Base-by-base conservation (phyloP, 1,140 invertebrate species). In the Drosophila teissieri region DNA sequence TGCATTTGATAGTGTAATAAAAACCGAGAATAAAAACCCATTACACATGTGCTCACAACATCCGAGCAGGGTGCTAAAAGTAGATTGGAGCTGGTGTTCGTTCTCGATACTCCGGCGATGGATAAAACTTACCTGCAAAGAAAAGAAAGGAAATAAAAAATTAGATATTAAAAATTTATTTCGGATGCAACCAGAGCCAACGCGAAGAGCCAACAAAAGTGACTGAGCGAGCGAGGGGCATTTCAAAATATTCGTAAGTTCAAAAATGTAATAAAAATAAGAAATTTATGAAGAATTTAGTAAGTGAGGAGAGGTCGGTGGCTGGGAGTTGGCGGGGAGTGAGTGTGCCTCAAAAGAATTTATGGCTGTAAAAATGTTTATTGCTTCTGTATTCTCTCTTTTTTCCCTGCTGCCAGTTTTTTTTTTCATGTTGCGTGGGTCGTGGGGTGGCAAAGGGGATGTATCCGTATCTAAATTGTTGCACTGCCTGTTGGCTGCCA, bases 291-390 rank as follows among this genome's bases (percentile, higher is more conserved):
- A 88, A 84, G 84, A 88, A 88, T 88, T 89, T 83, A 73, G 60
- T 73, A 80, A 63, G 73, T 69, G 69, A 68, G 53, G 44, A 69
- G 61, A 65, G 37, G 42, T 10, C 31, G 31, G 31, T 10, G 31
- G 31, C 8, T 8, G 15, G 57, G 15, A 11, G n/a, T 11, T 45
- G 15, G 24, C 2, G 12, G 3, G 31, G 40, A 57, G 14, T n/a
- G 67, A 39, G 22, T 49, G 42, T 37, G 78, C 72, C 73, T 19
- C 60, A 69, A 67, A 80, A 78, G 68, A 88, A 88, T 88, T 88
- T 88, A 88, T 89, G 84, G 62, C 77, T 89, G 78, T 89, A 84
- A 89, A 90, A 84, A 84, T 85, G 73, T 89, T 89, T 89, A 89
- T 89, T 80, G 84, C 84, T 77, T 77, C 65, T 69, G 80, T 83